These are phyloP conservation scores for Plusia festucae DNA, from an alignment of 2,888 invertebrate species.

Conservation along the genomic window DNA sequence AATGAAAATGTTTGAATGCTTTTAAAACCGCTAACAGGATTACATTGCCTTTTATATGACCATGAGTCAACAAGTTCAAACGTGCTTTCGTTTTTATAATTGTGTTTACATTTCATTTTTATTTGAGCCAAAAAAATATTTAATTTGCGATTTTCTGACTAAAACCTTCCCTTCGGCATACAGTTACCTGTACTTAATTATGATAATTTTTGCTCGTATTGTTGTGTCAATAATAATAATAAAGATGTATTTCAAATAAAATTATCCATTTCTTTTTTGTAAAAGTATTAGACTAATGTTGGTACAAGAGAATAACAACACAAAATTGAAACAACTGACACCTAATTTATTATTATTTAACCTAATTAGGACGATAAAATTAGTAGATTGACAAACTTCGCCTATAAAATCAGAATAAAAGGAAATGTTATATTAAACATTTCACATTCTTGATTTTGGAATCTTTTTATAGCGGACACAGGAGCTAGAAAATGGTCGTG, in stretches of 20 bases:
- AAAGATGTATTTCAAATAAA: too few species aligned
- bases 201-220: background rate
- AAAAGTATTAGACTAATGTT: too few species aligned
- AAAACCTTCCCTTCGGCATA: background rate
- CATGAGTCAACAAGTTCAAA: conserved; percentile 4
- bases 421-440: background rate
- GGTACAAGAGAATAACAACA: too few species aligned
- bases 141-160: background rate
- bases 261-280: too few species aligned
- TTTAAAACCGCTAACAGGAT: conserved; percentile 2
- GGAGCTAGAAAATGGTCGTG: background rate
- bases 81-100: conserved; percentile 1
- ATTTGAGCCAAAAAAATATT: conserved; percentile 1
- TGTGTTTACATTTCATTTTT: conserved; percentile 1
- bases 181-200: background rate
- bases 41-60: background rate
- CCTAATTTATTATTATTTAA: too few species aligned
- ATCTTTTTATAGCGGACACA: background rate
- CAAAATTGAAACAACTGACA: too few species aligned
- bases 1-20: background rate
- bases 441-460: background rate
- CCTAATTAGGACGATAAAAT: too few species aligned
- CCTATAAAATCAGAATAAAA: background rate
- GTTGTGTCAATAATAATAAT: too few species aligned
- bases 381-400: too few species aligned